A percentile compares a stretch with the other conserved stretches of the same genome.
Evolutionary conservation across 2,797 vertebrate species (phyloP).

Genomic region (Babyrousa celebensis): DNA sequence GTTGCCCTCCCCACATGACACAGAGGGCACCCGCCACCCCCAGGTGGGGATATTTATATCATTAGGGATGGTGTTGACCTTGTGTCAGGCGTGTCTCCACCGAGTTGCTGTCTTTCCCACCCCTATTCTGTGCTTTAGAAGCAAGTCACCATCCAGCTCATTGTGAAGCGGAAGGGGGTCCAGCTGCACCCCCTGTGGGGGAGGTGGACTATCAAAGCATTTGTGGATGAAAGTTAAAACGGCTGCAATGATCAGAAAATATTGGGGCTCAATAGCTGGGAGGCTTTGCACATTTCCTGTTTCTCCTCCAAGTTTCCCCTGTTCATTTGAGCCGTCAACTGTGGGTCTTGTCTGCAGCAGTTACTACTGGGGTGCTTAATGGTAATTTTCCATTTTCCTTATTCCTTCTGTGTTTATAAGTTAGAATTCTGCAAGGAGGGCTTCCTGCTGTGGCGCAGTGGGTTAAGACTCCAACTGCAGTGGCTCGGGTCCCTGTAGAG

Average conservation of each 20-base stretch:
- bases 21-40: rapidly evolving
- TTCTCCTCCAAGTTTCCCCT: background rate
- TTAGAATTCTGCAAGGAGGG: background rate
- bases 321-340: background rate
- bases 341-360: background rate
- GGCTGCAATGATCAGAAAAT: background rate
- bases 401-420: background rate
- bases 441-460: too few species aligned
- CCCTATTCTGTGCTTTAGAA: background rate
- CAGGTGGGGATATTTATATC: background rate
- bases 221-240: background rate
- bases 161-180: background rate
- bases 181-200: too few species aligned
- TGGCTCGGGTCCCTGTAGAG: too few species aligned
- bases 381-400: background rate
- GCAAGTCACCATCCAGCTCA: background rate
- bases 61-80: background rate
- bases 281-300: background rate
- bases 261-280: background rate
- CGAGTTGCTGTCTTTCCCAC: too few species aligned
- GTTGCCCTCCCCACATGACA: rapidly evolving
- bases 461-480: too few species aligned
- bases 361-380: background rate
- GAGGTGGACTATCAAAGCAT: background rate
- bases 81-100: background rate